These are phyloP conservation scores for Malaclemys terrapin DNA, from an alignment of 2,113 vertebrate species.

Conservation along the genomic window DNA sequence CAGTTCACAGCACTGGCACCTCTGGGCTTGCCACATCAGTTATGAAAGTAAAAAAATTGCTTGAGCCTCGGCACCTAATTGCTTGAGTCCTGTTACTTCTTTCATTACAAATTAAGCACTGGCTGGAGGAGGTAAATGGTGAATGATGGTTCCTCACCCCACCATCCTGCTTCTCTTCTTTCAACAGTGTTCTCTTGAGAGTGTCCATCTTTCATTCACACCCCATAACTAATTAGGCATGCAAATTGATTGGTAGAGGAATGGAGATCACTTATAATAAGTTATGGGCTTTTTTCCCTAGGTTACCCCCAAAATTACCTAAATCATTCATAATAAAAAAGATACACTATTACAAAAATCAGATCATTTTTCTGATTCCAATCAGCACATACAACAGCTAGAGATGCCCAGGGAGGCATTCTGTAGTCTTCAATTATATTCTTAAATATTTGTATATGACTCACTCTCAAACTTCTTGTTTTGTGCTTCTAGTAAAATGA, in stretches of 20 bases:
- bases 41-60: neutral
- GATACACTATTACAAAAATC: neutral
- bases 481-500: neutral
- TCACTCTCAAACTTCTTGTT: neutral
- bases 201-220: neutral
- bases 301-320: neutral
- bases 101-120: too few species aligned
- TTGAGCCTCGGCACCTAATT: too few species aligned
- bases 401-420: neutral
- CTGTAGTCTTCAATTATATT: neutral
- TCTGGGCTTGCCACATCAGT: too few species aligned
- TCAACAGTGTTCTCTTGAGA: neutral
- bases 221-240: neutral
- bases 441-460: neutral
- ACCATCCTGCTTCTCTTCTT: neutral
- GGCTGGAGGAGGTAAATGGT: neutral
- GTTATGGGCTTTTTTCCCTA: neutral
- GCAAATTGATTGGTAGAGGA: neutral
- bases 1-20: too few species aligned
- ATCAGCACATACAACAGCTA: neutral
- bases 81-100: too few species aligned
- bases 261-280: neutral
- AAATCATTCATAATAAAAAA: neutral
- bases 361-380: neutral
- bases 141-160: neutral